Base-by-base conservation (phyloP, 2,797 vertebrate species). In the Lindbergichthys nudifrons region DNA sequence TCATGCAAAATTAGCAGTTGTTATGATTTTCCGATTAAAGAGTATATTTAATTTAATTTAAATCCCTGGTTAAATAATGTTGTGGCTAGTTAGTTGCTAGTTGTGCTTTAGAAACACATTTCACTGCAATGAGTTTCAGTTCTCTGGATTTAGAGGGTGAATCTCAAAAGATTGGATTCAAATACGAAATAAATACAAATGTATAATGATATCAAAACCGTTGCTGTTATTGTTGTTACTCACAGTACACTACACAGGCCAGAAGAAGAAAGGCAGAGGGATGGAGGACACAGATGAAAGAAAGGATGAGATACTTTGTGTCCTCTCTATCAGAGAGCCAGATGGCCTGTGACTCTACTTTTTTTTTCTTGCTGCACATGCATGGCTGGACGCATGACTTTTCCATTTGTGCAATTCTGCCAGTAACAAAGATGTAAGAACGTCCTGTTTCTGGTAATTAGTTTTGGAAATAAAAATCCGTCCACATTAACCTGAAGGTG, bases 371-470 rank as follows among this genome's bases (percentile, higher is more conserved):
- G 42, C 21, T 65, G 61, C 16, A 10, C 39, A 56, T 39, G 46
- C 52, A 66, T 61, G 57, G 10, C 23, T 36, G 42, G 42, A 81
- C 16, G 3, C 52, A 53, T 61, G 65, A 61, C 59, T 53, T 73
- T 74, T 73, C 63, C 51, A 68, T 64, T 58, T 36, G 41, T 71
- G 63, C 66, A 43, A 4, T 5, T 41, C 50, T 48, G 71, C 54
- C 56, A 70, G 47, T 58, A 65, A 70, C 41, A 63, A 45, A 75
- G 15, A 58, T 8, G 26, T 42, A 30, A 67, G 26, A 65, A 46
- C 1, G 11, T 68, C 57, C 61, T 16, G 53, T 79, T 52, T 73
- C n/a, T 66, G 21, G 15, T 74, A 65, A 75, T 84, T 63, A 61
- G 45, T 14, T 66, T 36, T 5, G 39, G n/a, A 58, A 41, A 41